phyloP scores from a whole-genome alignment of 2,888 invertebrate species.

The Drosophila neotestacea region DNA sequence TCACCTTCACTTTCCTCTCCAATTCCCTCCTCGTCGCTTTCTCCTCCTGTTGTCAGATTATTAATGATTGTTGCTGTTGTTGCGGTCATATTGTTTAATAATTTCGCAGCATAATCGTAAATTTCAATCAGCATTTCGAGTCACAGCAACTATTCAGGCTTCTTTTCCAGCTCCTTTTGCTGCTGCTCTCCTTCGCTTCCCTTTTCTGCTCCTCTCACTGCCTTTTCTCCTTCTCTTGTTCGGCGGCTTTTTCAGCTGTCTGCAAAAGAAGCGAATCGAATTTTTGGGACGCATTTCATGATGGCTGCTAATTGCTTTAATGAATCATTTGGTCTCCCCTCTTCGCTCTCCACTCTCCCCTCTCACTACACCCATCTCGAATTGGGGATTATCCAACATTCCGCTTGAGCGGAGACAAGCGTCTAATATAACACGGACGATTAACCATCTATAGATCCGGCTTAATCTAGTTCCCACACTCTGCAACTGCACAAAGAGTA shows the following conservation, averaged over 20 bases:
- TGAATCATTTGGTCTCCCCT: conserved; percentile 50
- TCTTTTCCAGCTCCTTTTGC: not conserved
- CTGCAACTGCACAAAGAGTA: too few species aligned
- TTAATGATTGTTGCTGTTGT: conserved; percentile 60
- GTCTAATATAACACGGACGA: conserved; percentile 19
- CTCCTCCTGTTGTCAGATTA: conserved; percentile 49
- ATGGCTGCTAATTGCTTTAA: conserved; percentile 57
- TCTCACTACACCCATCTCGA: not conserved
- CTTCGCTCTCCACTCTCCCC: not conserved
- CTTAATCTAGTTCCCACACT: not conserved
- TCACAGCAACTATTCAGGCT: not conserved
- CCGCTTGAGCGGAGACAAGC: conserved; percentile 24
- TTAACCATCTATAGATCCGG: conserved; percentile 9
- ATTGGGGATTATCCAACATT: conserved; percentile 7
- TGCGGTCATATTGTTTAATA: conserved; percentile 76
- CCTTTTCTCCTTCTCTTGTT: not conserved
- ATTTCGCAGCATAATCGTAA: conserved; percentile 79
- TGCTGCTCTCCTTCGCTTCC: not conserved
- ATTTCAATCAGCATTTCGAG: conserved; percentile 73
- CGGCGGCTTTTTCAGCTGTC: conserved; percentile 30
- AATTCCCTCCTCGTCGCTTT: not conserved
- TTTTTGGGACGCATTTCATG: conserved; percentile 30
- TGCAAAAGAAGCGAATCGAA: conserved; percentile 53
- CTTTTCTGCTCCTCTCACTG: not conserved
- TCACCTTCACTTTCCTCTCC: conserved; percentile 1